Percentiles rank a stretch among this genome's conserved stretches.
phyloP scores from a whole-genome alignment of 2,888 invertebrate genomes.

The Buathra laborator region DNA sequence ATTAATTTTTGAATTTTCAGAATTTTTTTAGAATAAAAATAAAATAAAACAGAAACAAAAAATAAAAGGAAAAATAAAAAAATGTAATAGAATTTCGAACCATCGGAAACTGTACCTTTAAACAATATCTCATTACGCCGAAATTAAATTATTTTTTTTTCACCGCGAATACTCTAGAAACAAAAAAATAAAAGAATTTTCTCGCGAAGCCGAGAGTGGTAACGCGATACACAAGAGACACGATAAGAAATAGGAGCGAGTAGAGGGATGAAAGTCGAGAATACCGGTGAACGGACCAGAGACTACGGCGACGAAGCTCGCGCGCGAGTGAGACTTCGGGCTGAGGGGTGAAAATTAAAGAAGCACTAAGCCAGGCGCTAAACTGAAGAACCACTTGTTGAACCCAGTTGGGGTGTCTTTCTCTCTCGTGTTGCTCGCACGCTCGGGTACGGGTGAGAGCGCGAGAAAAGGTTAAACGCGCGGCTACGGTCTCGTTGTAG shows the following conservation, averaged over 20 bases:
- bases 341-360: conserved; percentile 81
- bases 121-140: no score
- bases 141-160: no score
- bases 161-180: no score
- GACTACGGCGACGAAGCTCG: conserved; percentile 26
- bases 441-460: conserved; percentile 68
- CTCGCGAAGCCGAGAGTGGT: background rate
- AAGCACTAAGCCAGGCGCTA: conserved; percentile 84
- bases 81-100: background rate
- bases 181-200: background rate
- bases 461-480: conserved; percentile 57
- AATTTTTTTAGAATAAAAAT: no score
- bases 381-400: conserved; percentile 85
- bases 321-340: conserved; percentile 56
- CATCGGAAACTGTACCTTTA: no score
- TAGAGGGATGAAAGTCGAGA: conserved; percentile 39
- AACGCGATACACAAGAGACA: background rate
- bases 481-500: conserved; percentile 39
- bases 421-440: conserved; percentile 70
- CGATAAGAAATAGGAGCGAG: background rate
- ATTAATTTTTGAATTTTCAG: no score
- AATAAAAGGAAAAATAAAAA: no score
- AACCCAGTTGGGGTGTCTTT: conserved; percentile 73
- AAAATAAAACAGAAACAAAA: no score
- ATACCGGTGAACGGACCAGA: conserved; percentile 30